Conservation (phyloP, 2,888 invertebrate genomes). For the Mythimna lalbum region DNA sequence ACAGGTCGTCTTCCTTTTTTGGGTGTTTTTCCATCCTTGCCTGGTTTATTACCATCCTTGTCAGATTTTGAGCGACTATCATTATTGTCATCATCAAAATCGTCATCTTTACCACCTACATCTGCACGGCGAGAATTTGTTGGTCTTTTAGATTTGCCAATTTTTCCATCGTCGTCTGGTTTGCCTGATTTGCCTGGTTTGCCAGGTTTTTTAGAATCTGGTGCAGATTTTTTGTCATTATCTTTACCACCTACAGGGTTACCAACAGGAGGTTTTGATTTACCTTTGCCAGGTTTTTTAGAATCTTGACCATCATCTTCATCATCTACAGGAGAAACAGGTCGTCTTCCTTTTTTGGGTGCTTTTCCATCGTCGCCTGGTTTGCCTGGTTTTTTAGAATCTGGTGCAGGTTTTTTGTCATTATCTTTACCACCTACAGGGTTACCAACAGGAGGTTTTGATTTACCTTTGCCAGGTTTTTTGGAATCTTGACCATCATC, state of each 20-base stretch:
- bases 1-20: too few species aligned
- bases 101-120: neutral
- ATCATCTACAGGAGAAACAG: accelerated
- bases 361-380: neutral
- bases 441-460: too few species aligned
- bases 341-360: neutral
- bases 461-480: too few species aligned
- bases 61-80: neutral
- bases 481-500: neutral
- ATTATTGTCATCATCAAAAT: neutral
- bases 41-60: neutral
- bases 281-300: neutral
- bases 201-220: neutral
- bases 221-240: neutral
- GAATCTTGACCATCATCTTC: neutral
- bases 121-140: too few species aligned
- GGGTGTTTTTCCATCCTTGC: neutral
- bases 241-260: neutral
- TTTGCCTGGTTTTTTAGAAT: neutral
- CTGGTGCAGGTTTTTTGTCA: neutral
- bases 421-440: neutral
- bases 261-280: too few species aligned
- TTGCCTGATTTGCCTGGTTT: too few species aligned
- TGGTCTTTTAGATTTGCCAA: too few species aligned
- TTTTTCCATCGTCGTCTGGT: too few species aligned